phyloP scores from a whole-genome alignment of 2,797 vertebrate genomes.

The Poecilia wingei region DNA sequence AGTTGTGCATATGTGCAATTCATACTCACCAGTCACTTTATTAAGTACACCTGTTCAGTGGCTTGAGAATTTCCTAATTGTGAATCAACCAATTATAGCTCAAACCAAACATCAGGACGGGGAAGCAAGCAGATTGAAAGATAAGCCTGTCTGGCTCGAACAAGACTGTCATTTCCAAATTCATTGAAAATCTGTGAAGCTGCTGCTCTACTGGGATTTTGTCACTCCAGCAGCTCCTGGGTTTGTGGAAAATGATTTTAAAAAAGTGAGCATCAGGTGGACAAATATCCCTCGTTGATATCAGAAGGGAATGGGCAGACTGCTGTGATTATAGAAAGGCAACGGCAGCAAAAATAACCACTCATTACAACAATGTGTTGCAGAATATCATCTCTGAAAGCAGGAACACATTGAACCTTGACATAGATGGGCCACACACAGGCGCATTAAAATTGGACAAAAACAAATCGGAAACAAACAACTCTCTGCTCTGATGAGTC shows the following conservation, averaged over 20 bases:
- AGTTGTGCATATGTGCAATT: neutral
- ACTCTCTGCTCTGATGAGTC: neutral
- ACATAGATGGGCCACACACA: neutral
- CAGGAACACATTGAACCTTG: neutral
- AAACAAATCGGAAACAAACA: neutral
- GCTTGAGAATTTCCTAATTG: neutral
- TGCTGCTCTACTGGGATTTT: neutral
- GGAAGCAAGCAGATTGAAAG: neutral
- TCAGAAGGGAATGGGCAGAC: neutral
- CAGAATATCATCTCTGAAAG: neutral
- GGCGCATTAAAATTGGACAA: neutral
- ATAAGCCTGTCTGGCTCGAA: neutral
- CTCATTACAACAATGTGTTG: neutral
- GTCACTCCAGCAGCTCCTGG: neutral
- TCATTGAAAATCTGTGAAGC: neutral
- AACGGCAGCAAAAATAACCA: neutral
- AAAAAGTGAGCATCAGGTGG: neutral
- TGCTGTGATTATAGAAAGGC: neutral
- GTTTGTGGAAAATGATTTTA: neutral
- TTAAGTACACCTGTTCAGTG: neutral
- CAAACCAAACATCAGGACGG: neutral
- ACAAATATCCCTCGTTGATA: neutral
- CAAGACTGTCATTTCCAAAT: neutral
- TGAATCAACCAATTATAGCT: neutral
- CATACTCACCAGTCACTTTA: neutral